These are phyloP conservation scores for Toxotes jaculatrix DNA, from an alignment of 2,113 vertebrate genomes.

Conservation along the genomic window DNA sequence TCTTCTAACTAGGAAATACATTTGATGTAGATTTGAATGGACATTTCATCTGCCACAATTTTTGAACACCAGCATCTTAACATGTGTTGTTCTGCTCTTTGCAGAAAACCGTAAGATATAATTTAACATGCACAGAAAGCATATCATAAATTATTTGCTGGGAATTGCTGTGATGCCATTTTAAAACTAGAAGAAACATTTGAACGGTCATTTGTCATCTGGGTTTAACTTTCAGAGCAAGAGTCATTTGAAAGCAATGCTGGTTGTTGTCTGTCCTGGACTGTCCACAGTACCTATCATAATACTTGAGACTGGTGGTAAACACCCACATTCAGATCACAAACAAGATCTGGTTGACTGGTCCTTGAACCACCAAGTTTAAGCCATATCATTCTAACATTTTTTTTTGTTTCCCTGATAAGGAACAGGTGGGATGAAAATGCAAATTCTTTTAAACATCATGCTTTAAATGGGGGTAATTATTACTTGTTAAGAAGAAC, in stretches of 20 bases:
- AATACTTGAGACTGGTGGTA: not conserved
- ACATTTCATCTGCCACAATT: conserved; percentile 5
- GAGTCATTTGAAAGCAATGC: not conserved
- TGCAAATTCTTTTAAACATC: not conserved
- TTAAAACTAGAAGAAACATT: conserved; percentile 14
- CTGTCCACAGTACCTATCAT: not conserved
- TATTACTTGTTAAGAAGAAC: not conserved
- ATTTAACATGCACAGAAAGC: conserved; percentile 4
- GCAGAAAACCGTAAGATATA: not conserved
- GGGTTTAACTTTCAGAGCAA: not conserved
- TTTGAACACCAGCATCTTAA: not conserved
- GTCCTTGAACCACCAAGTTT: not conserved
- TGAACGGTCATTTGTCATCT: not conserved
- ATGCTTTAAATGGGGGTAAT: conserved; percentile 9
- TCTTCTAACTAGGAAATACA: not conserved
- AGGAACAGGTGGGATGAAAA: not conserved
- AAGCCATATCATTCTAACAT: not conserved
- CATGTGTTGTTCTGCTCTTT: not conserved
- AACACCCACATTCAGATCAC: not conserved
- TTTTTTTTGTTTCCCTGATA: not conserved
- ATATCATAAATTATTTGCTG: not conserved
- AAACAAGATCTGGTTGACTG: not conserved
- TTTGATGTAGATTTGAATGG: conserved; percentile 25
- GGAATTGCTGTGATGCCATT: not conserved
- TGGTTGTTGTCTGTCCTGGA: not conserved